A percentile compares a stretch with the other conserved stretches of the same genome.
Evolutionary conservation across 2,888 invertebrate genomes (phyloP).

Genomic region (Allolobophora icterica): DNA sequence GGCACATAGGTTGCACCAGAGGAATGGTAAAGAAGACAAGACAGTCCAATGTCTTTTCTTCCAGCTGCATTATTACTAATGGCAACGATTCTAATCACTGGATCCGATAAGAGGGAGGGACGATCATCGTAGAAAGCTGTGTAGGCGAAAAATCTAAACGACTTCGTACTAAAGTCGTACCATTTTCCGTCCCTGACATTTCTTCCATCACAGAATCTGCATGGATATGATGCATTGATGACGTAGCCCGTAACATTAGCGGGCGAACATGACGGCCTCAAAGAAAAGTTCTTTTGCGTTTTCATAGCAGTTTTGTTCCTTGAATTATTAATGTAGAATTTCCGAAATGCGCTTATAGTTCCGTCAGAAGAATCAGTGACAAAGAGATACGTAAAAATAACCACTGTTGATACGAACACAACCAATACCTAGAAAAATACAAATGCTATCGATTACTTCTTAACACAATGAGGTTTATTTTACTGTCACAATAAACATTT

Average conservation of each 20-base stretch:
- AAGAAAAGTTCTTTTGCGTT: background rate
- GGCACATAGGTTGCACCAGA: background rate
- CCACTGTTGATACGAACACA: background rate
- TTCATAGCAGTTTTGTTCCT: background rate
- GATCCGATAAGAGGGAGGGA: constrained; percentile 29
- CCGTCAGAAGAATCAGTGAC: background rate
- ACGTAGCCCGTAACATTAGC: background rate
- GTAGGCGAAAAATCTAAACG: constrained; percentile 34
- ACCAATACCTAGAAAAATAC: background rate
- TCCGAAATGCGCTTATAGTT: background rate
- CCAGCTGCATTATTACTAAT: background rate
- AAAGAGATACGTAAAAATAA: background rate
- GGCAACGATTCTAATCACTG: constrained; percentile 35
- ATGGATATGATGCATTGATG: constrained; percentile 17
- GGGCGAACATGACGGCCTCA: background rate
- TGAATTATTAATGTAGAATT: background rate
- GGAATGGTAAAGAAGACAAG: background rate
- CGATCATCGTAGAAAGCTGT: constrained; percentile 35
- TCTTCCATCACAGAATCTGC: background rate
- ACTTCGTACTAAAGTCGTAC: constrained; percentile 32
- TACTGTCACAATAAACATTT: too few species aligned
- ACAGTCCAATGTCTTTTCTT: background rate
- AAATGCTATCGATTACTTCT: background rate
- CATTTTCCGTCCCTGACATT: constrained; percentile 31
- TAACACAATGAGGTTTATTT: too few species aligned